Base-by-base conservation (phyloP, 2,797 vertebrate genomes). In the Halcyon smyrnensis region DNA sequence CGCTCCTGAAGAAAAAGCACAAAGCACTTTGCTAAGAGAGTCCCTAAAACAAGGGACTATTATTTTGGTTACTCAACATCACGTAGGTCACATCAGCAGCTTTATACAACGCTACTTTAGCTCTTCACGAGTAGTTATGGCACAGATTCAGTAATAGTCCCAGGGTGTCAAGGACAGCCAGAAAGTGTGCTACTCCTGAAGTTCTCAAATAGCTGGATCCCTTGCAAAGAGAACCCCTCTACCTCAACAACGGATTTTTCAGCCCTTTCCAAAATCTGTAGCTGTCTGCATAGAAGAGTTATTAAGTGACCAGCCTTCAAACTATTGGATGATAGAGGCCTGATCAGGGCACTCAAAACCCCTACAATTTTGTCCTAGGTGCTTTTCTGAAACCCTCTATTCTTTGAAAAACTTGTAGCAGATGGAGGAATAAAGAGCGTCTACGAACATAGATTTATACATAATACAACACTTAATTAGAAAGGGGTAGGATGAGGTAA, bases 1-100 rank as follows among this genome's bases (percentile, higher is more conserved):
- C 99, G 99, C 98, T 99, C 99, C 99, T 99, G 98, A 85, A 97
- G 95, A 73, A 78, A 81, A 97, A 93, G 95, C 85, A 96, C 48
- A 94, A 54, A 91, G 68, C 82, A 97, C 57, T 95, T 95, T 69
- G 91, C 90, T 97, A 87, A 97, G 96, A 84, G 12, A 83, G 90
- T 34, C 87, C 95, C 93, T 63, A 54, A 32, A 89, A n/a, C n/a
- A 50, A 94, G 78, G 71, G 86, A 59, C 90, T 63, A 74, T 5
- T 6, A 73, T 45, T 89, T 65, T 41, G 92, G 88, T 84, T 62
- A 89, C 62, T 89, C 34, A 84, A 86, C 27, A 59, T 65, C 14
- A 84, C 0, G 19, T 28, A 91, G 77, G 80, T 94, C 70, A 96
- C 56, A 82, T 70, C 68, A 94, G 86, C 78, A 89, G 63, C 11